Percentiles rank a stretch among this genome's conserved stretches.
phyloP scores from a whole-genome alignment of 2,888 invertebrate species.

The Palloptera scutellata region DNA sequence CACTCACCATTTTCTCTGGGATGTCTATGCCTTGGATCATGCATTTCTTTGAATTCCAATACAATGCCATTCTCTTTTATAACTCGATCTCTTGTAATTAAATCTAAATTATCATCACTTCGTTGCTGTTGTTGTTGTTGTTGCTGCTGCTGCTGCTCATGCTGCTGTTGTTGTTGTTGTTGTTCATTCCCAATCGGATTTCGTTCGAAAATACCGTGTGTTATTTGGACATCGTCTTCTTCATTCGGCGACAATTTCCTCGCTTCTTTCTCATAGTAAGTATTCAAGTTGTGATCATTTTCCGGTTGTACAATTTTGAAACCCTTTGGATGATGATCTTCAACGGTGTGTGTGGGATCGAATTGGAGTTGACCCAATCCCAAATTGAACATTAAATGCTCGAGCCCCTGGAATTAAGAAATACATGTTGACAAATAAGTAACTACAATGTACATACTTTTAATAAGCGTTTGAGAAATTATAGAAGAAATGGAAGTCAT shows the following conservation, averaged over 20 bases:
- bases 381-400: slow-evolving; percentile 72
- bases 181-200: slow-evolving; percentile 11
- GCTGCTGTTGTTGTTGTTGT: slow-evolving; percentile 6
- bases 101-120: slow-evolving; percentile 18
- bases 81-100: slow-evolving; percentile 9
- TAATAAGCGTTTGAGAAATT: too few species aligned
- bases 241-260: slow-evolving; percentile 38
- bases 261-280: slow-evolving; percentile 44
- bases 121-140: slow-evolving; percentile 25
- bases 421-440: too few species aligned
- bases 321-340: slow-evolving; percentile 58
- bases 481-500: too few species aligned
- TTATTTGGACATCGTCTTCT: slow-evolving; percentile 40
- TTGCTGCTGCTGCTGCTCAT: slow-evolving; percentile 18
- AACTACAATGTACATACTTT: too few species aligned
- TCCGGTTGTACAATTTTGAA: slow-evolving; percentile 43
- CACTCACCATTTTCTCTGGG: slow-evolving; percentile 60
- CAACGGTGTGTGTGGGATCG: slow-evolving; percentile 58
- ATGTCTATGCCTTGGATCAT: slow-evolving; percentile 63
- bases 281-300: slow-evolving; percentile 37
- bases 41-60: slow-evolving; percentile 59
- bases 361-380: slow-evolving; percentile 73
- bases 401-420: slow-evolving; percentile 68
- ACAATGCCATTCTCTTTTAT: slow-evolving; percentile 31
- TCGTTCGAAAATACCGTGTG: background rate